These are phyloP conservation scores for Lagenorhynchus albirostris DNA, from an alignment of 2,113 vertebrate genomes.

Conservation along the genomic window DNA sequence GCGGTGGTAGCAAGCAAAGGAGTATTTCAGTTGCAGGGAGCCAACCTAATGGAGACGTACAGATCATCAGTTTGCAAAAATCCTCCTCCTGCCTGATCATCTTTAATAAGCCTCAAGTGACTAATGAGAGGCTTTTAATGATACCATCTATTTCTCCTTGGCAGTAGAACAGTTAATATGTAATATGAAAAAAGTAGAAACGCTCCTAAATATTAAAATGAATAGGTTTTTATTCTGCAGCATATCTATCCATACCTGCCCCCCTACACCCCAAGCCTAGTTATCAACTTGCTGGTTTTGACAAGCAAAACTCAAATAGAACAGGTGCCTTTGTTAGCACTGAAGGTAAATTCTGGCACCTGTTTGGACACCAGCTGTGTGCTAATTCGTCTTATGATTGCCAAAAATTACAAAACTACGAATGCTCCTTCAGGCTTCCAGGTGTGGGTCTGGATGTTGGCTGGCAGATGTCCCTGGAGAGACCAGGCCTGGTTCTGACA, in stretches of 20 bases:
- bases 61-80: not conserved
- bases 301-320: not conserved
- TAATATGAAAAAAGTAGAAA: not conserved
- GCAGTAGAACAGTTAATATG: not conserved
- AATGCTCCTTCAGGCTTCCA: not conserved
- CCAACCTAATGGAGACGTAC: too few species aligned
- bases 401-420: not conserved
- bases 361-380: not conserved
- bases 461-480: not conserved
- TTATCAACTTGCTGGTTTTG: not conserved
- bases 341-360: not conserved
- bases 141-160: not conserved
- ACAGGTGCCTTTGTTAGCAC: not conserved
- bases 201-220: not conserved
- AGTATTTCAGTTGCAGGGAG: not conserved
- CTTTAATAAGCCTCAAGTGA: not conserved
- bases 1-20: not conserved
- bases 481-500: not conserved
- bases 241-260: too few species aligned
- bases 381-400: not conserved
- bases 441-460: not conserved
- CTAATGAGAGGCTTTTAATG: not conserved
- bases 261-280: not conserved
- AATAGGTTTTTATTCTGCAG: not conserved
- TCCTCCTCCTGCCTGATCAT: not conserved